These are phyloP conservation scores for Nixonia krombeini DNA, from an alignment of 1,140 invertebrate genomes.

Conservation along the genomic window DNA sequence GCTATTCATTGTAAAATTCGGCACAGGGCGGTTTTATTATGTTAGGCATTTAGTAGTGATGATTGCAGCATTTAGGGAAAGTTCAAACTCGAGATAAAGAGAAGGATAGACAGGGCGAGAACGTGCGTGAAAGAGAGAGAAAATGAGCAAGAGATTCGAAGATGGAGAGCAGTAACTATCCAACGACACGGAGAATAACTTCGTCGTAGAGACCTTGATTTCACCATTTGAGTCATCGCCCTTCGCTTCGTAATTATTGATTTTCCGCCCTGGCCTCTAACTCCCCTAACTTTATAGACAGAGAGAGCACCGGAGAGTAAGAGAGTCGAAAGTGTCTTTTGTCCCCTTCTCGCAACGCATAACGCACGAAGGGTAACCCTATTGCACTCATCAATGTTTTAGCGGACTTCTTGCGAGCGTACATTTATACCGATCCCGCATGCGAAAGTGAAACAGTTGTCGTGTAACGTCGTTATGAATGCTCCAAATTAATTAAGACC, in stretches of 20 bases:
- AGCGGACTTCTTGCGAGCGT: slow-evolving; percentile 47
- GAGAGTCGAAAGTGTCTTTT: slow-evolving; percentile 68
- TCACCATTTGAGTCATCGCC: slow-evolving; percentile 71
- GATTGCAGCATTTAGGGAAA: slow-evolving; percentile 9
- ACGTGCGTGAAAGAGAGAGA: too few relatives aligned
- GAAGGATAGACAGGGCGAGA: too few relatives aligned
- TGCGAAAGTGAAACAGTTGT: slow-evolving; percentile 26
- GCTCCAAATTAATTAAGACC: slow-evolving; percentile 34
- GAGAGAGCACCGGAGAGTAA: slow-evolving; percentile 50
- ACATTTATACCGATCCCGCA: slow-evolving; percentile 29
- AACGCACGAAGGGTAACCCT: slow-evolving; percentile 56
- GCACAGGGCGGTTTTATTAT: neutral
- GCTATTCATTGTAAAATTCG: neutral
- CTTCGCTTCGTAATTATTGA: slow-evolving; percentile 72
- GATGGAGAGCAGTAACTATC: slow-evolving; percentile 38
- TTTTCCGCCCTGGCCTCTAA: slow-evolving; percentile 68
- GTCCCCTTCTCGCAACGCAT: slow-evolving; percentile 60
- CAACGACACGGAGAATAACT: slow-evolving; percentile 59
- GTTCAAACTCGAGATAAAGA: slow-evolving; percentile 1
- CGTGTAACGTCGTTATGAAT: slow-evolving; percentile 32
- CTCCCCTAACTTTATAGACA: slow-evolving; percentile 69
- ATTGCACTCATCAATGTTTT: slow-evolving; percentile 56
- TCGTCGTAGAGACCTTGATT: slow-evolving; percentile 67
- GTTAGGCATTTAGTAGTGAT: slow-evolving; percentile 9
- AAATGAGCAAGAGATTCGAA: slow-evolving; percentile 8